Percentiles rank a stretch among this genome's conserved stretches.
Evolutionary conservation across 2,113 vertebrate species (phyloP).

Genomic region (Hiodon tergisus): DNA sequence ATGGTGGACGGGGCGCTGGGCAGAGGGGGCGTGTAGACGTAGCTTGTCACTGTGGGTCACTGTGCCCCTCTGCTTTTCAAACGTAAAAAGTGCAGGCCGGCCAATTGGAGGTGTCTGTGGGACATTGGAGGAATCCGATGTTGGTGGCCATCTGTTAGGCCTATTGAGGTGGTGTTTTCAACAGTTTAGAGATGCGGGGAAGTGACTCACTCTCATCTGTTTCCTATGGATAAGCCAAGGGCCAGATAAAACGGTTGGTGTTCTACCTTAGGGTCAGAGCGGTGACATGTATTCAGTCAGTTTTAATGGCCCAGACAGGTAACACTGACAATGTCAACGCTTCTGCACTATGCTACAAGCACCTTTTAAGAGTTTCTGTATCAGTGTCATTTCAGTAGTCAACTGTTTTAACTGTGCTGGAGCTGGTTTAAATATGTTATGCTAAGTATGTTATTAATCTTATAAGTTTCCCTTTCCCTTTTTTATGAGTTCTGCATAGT

Average conservation of each 20-base stretch:
- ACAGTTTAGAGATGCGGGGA: constrained; percentile 85
- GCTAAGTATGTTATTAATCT: constrained; percentile 76
- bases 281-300: neutral
- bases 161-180: constrained; percentile 64
- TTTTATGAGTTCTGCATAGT: constrained; percentile 74
- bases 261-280: constrained; percentile 1
- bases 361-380: neutral
- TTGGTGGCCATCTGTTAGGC: constrained; percentile 77
- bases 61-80: neutral
- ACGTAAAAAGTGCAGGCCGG: constrained; percentile 37
- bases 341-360: constrained; percentile 26
- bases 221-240: constrained; percentile 91
- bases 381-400: constrained; percentile 13
- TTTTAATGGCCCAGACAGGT: neutral
- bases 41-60: neutral
- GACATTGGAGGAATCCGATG: constrained; percentile 79
- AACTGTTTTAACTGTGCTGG: neutral
- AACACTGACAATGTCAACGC: neutral
- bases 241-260: constrained; percentile 12
- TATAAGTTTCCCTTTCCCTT: constrained; percentile 79
- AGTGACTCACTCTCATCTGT: constrained; percentile 94
- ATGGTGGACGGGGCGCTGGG: too few species aligned
- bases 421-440: constrained; percentile 30
- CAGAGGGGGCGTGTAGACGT: too few species aligned
- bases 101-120: constrained; percentile 60